Percentiles rank a stretch among this genome's conserved stretches.
phyloP scores from a whole-genome alignment of 2,888 invertebrate genomes.

The Athetis lepigone region DNA sequence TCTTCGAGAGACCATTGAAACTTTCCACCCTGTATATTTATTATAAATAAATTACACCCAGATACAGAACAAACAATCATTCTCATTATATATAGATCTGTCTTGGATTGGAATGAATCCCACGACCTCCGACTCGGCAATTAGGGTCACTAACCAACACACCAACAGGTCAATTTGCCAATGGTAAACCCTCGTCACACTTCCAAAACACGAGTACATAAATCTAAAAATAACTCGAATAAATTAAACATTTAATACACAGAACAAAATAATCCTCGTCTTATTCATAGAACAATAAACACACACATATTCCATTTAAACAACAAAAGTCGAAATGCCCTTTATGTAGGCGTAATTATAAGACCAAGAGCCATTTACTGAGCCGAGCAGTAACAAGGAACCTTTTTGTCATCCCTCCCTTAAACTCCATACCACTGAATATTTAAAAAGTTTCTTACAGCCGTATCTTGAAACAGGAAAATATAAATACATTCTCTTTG shows the following conservation, averaged over 20 bases:
- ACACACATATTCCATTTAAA: constrained; percentile 20
- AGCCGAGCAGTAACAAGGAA: constrained; percentile 4
- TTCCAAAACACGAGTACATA: too few relatives aligned
- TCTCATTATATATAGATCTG: too few relatives aligned
- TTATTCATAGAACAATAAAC: constrained; percentile 12
- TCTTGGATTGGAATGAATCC: too few relatives aligned
- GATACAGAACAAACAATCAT: too few relatives aligned
- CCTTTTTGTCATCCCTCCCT: constrained; percentile 28
- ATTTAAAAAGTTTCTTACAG: constrained; percentile 47
- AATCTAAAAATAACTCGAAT: too few relatives aligned
- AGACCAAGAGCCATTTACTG: constrained; percentile 23
- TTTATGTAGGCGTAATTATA: constrained; percentile 40
- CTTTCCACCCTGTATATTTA: too few relatives aligned
- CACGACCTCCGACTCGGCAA: too few relatives aligned
- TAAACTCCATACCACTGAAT: constrained; percentile 52
- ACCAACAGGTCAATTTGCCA: too few relatives aligned
- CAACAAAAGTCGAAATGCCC: constrained; percentile 10
- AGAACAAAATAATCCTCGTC: neutral
- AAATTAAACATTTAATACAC: neutral
- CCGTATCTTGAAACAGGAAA: constrained; percentile 24
- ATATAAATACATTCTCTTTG: constrained; percentile 43
- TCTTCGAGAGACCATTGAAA: too few relatives aligned
- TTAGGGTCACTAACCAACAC: too few relatives aligned
- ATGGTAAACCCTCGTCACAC: too few relatives aligned
- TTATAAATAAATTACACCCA: too few relatives aligned